Base-by-base conservation (phyloP, 2,797 vertebrate genomes). In the Carapus acus region DNA sequence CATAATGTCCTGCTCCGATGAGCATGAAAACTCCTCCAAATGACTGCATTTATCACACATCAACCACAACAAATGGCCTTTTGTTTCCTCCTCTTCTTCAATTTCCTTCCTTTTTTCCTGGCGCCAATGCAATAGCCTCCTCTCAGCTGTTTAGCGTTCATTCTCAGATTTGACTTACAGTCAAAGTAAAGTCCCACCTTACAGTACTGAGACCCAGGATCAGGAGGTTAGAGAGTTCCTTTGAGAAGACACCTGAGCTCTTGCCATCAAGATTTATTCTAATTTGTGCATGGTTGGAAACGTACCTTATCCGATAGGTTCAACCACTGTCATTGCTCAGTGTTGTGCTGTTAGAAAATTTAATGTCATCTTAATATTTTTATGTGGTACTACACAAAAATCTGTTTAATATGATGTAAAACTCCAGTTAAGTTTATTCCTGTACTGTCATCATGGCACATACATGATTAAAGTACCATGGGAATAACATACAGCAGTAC, bases 1-100 rank as follows among this genome's bases (percentile, higher is more conserved):
- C 77, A 85, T 86, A 85, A 87, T 86, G 84, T 79, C 75, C 76
- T 72, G 86, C 83, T 86, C 70, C 78, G 72, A 78, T 77, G 80
- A 86, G 83, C 85, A 16, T 83, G 83, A 83, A 86, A 84, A 75
- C 76, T 81, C 71, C 65, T 67, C 80, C 82, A 81, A 82, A 73
- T 46, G 67, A 76, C 67, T 66, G 76, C 72, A 83, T 85, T 84
- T 62, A 85, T 85, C 83, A 84, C 78, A 76, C 76, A 78, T 80
- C 78, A 82, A 67, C 71, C 70, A 64, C 79, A 74, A 72, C 76
- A 82, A 83, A 76, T 60, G 21, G 62, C 64, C 73, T 74, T 82
- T 79, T 80, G 72, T 83, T 79, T 78, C 64, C 61, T 59, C 45
- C 48, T 27, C 58, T n/a, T 49, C 49, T 51, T 62, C 50, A 13